A percentile compares a stretch with the other conserved stretches of the same genome.
Evolutionary conservation across 1,140 invertebrate genomes (phyloP).

Genomic region (Aphelinus atriplicis): DNA sequence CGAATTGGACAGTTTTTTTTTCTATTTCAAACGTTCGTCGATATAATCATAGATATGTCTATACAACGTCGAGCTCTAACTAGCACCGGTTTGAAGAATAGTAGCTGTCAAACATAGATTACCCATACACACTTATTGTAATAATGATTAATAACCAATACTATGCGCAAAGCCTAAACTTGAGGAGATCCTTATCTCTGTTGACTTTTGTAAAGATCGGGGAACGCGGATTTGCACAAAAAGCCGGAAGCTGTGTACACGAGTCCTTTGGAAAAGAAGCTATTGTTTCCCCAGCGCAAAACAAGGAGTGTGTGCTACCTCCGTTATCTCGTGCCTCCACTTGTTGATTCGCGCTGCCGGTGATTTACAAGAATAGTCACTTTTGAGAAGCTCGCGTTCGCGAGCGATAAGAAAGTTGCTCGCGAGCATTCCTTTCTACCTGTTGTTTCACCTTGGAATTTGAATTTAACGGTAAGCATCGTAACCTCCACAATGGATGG

Average conservation of each 20-base stretch:
- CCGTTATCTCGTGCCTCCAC: constrained; percentile 9
- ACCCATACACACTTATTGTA: too few species aligned
- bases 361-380: constrained; percentile 11
- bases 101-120: too few species aligned
- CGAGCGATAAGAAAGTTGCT: neutral
- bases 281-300: neutral
- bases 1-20: too few species aligned
- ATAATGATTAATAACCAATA: too few species aligned
- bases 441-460: neutral
- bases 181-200: too few species aligned
- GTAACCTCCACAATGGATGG: too few species aligned
- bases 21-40: too few species aligned
- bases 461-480: neutral
- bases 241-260: constrained; percentile 6
- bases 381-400: neutral
- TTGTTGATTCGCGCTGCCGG: neutral
- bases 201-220: neutral
- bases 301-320: constrained; percentile 2
- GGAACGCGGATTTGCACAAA: neutral
- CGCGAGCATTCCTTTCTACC: neutral
- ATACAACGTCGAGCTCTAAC: too few species aligned
- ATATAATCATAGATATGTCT: too few species aligned
- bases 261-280: constrained; percentile 22
- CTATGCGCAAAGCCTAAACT: too few species aligned
- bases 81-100: too few species aligned